Base-by-base conservation (phyloP, 1,140 invertebrate species). In the Hesperophylax magnus region DNA sequence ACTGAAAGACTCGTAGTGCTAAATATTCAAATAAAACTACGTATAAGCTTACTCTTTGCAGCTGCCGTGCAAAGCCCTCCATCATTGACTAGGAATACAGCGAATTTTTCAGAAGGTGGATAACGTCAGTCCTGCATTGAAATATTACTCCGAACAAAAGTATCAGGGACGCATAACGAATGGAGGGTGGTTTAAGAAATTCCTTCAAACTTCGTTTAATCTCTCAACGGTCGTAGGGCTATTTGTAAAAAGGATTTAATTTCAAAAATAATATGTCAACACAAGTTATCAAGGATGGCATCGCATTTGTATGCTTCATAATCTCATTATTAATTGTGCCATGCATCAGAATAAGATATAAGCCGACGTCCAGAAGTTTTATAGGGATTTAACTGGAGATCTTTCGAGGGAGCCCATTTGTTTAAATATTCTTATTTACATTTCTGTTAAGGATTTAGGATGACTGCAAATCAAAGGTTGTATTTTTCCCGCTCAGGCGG, bases 341-440 rank as follows among this genome's bases (percentile, higher is more conserved):
- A 81, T 81, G 71, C 80, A 81, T 81, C 80, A 81, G 80, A 65
- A 81, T 81, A 47, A 81, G 52, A n/a, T 65, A 56, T 81, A 81
- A 81, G 71, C 75, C 54, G 80, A 81, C 80, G 78, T 63, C 71
- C 67, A 78, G 76, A 58, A 72, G 69, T 72, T 47, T 69, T 69
- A 69, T n/a, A 72, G 47, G 69, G 34, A 72, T 67, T 61, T 67
- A 67, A 67, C 63, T 27, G 63, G 11, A 34, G 9, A 34, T 61
- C 22, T 67, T 67, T 67, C 24, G n/a, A 67, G 22, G 24, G 31
- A 67, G 31, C 63, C 22, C n/a, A 67, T 67, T 67, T 67, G 63
- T 67, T 67, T 39, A n/a, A 67, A n/a, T 27, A 22, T 61, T 61
- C 24, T 22, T 61, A 18, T 61, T 22, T 61, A 61, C 58, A 61